Evolutionary conservation across 2,113 vertebrate genomes (phyloP).

Genomic region (Cyprinus carpio): DNA sequence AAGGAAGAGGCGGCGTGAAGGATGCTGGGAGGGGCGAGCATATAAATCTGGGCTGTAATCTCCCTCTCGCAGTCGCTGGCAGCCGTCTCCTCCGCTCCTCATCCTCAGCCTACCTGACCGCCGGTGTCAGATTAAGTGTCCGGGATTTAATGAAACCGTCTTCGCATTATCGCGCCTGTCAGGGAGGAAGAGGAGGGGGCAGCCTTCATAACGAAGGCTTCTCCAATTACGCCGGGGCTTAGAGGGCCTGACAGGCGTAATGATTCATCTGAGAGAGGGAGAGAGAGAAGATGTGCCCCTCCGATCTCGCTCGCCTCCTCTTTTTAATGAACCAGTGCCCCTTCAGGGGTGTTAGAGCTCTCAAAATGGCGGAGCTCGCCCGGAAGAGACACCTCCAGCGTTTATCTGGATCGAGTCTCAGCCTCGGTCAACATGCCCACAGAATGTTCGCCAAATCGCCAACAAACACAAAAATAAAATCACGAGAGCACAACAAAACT

Average conservation of each 20-base stretch:
- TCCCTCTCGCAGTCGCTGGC: constrained; percentile 10
- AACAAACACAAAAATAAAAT: not conserved
- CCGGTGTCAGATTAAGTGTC: constrained; percentile 77
- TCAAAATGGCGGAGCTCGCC: constrained; percentile 44
- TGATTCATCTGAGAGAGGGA: constrained; percentile 74
- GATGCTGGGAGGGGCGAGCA: not conserved
- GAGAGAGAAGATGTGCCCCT: constrained; percentile 10
- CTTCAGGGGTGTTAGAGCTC: constrained; percentile 19
- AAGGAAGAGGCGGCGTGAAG: not conserved
- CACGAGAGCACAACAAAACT: not conserved
- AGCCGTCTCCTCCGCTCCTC: constrained; percentile 14
- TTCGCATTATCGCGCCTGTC: constrained; percentile 83
- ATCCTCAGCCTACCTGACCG: constrained; percentile 67
- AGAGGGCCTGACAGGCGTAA: constrained; percentile 81
- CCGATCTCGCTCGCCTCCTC: not conserved
- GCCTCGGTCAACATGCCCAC: not conserved
- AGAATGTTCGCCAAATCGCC: not conserved
- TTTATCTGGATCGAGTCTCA: not conserved
- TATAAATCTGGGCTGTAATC: constrained; percentile 41
- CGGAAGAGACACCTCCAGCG: not conserved
- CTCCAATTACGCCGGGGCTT: constrained; percentile 82
- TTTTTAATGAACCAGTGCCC: constrained; percentile 40
- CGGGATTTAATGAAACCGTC: constrained; percentile 84
- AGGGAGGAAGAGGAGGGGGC: constrained; percentile 59
- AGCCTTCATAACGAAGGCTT: constrained; percentile 78